Percentiles rank a stretch among this genome's conserved stretches.
phyloP scores from a whole-genome alignment of 2,888 invertebrate species.

The Rhagonycha fulva region DNA sequence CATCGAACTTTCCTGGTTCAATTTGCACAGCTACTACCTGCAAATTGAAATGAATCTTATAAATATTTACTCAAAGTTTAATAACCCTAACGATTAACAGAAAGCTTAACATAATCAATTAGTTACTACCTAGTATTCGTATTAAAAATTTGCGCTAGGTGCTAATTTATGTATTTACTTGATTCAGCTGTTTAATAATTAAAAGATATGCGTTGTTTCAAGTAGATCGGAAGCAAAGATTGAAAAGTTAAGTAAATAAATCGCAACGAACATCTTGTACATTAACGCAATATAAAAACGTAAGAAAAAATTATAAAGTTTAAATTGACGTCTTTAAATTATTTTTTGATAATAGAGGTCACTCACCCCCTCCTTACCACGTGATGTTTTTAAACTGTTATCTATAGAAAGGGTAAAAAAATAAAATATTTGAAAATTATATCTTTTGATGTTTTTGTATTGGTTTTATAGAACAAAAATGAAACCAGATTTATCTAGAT shows the following conservation, averaged over 20 bases:
- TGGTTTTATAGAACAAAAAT: constrained; percentile 1
- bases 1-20: constrained; percentile 76
- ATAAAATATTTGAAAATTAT: constrained; percentile 6
- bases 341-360: constrained; percentile 23
- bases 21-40: constrained; percentile 83
- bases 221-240: too few relatives aligned
- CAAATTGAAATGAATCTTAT: constrained; percentile 30
- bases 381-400: constrained; percentile 26
- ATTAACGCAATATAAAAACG: background rate
- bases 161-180: too few relatives aligned
- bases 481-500: constrained; percentile 7
- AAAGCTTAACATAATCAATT: too few relatives aligned
- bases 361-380: constrained; percentile 16
- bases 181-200: too few relatives aligned
- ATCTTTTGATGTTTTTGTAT: background rate
- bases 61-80: background rate
- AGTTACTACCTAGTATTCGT: too few relatives aligned
- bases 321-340: background rate
- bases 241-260: background rate
- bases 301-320: background rate
- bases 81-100: too few relatives aligned
- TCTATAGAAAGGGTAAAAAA: constrained; percentile 15
- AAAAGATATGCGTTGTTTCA: too few relatives aligned
- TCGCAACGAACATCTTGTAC: background rate
- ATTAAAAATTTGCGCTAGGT: too few relatives aligned